Base-by-base conservation (phyloP, 2,888 invertebrate species). In the Prostheceraeus crozeri region DNA sequence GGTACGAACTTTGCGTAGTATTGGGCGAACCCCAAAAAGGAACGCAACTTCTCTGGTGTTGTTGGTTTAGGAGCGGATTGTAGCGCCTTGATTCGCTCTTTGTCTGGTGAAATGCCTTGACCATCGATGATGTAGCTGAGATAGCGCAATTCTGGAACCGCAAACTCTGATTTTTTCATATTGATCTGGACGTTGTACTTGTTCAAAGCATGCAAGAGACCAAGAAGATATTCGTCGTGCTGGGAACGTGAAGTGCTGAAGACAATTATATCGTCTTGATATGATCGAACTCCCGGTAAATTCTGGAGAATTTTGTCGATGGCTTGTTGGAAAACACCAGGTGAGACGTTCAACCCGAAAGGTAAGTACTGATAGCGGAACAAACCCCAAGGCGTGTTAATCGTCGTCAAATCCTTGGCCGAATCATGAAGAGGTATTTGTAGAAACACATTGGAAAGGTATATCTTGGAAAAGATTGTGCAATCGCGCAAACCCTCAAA, bases 151-250 rank as follows among this genome's bases (percentile, higher is more conserved):
- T 33, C 10, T 10, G 10, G 10, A 6, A 40, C 40, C 19, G 25
- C 14, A 4, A 48, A 16, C 11, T 25, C 27, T 25, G 48, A 19
- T 4, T 16, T 48, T 19, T 48, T 14, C n/a, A 25, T 48, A 28
- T 48, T 21, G 48, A 48, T 48, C 25, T 28, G 27, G 6, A 48
- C 6, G 27, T 48, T 48, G 48, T 48, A 48, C 27, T 48, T 48
- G 48, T 25, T 48, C 48, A 48, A 48, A 14, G 23, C 14, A 14
- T 48, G 23, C 23, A 48, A 28, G 25, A 48, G 48, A 10, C 27
- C 25, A 25, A 25, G 23, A 10, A 48, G 27, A 21, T 48, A 25
- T 48, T 14, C 27, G 23, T 48, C 23, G 27, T 48, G 48, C 23
- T 48, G 11, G 11, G 23, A 10, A 25, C 27, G 10, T 10, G 25